phyloP scores from a whole-genome alignment of 2,113 vertebrate genomes.

The Condylura cristata region DNA sequence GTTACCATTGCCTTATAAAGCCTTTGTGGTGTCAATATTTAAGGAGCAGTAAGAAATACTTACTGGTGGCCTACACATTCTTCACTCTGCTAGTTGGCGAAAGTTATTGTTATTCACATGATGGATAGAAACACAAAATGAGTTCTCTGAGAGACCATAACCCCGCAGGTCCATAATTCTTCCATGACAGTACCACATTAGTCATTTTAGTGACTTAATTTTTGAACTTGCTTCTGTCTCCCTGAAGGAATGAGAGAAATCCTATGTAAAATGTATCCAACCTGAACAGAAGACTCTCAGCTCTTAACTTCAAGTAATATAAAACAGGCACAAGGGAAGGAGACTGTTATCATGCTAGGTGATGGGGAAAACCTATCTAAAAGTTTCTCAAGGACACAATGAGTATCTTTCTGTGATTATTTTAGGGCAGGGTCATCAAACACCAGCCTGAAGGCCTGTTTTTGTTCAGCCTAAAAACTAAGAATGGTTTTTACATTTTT shows the following conservation, averaged over 20 bases:
- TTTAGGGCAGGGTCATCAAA: not conserved
- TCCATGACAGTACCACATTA: conserved; percentile 72
- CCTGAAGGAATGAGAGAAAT: conserved; percentile 69
- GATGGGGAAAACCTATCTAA: not conserved
- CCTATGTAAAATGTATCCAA: conserved; percentile 48
- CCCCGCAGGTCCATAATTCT: conserved; percentile 79
- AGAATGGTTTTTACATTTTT: conserved; percentile 22
- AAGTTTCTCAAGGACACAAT: conserved; percentile 6
- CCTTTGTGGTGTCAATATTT: conserved; percentile 49
- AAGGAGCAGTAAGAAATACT: conserved; percentile 44
- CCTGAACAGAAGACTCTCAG: conserved; percentile 6
- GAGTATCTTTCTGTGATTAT: not conserved
- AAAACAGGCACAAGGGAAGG: not conserved
- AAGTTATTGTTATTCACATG: conserved; percentile 76
- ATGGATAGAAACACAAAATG: conserved; percentile 74
- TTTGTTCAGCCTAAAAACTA: not conserved
- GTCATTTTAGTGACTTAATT: conserved; percentile 77
- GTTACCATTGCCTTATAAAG: not conserved
- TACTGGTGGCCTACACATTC: conserved; percentile 17
- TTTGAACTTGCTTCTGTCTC: conserved; percentile 75
- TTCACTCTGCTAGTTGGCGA: not conserved
- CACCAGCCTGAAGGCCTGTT: not conserved
- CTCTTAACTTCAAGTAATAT: conserved; percentile 53
- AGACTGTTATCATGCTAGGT: not conserved
- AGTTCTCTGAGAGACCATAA: conserved; percentile 78